Conservation (phyloP, 2,888 invertebrate genomes). For the Pseudococcus viburni region DNA sequence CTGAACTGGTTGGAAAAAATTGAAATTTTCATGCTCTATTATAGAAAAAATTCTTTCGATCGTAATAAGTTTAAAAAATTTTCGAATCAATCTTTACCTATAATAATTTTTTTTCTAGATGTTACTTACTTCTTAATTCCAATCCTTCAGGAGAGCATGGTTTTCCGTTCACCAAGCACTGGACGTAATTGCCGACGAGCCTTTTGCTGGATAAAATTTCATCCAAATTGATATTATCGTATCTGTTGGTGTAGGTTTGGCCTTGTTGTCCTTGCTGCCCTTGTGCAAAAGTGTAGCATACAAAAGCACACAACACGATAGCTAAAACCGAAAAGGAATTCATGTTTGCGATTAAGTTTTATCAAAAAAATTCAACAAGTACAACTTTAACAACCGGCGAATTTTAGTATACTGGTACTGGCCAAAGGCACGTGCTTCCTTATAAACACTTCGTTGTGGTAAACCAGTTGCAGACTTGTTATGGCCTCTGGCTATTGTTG, state of each 20-base stretch:
- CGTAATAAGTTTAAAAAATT: too few species aligned
- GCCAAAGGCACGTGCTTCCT: slow-evolving; percentile 58
- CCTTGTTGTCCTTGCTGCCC: background rate
- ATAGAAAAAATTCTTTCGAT: too few species aligned
- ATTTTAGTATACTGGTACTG: slow-evolving; percentile 47
- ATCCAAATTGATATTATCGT: slow-evolving; percentile 81
- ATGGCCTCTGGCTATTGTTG: slow-evolving; percentile 30
- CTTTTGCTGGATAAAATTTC: slow-evolving; percentile 79
- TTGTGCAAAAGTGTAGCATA: slow-evolving; percentile 3
- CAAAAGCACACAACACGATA: slow-evolving; percentile 33
- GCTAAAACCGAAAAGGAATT: slow-evolving; percentile 37
- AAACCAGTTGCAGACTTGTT: slow-evolving; percentile 51
- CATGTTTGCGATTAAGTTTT: background rate
- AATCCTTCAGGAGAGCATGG: slow-evolving; percentile 82
- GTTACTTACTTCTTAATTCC: slow-evolving; percentile 80
- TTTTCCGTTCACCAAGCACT: slow-evolving; percentile 79
- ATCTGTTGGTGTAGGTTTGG: slow-evolving; percentile 74
- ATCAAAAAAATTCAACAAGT: background rate
- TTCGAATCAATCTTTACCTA: too few species aligned
- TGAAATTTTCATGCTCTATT: too few species aligned
- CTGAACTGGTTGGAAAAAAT: too few species aligned
- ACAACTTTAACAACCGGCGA: slow-evolving; percentile 1
- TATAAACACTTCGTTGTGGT: slow-evolving; percentile 45
- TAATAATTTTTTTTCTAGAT: background rate
- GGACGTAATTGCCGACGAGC: slow-evolving; percentile 80